These are phyloP conservation scores for Siderastrea radians DNA, from an alignment of 92 coral and sea anemone genomes.

Conservation along the genomic window DNA sequence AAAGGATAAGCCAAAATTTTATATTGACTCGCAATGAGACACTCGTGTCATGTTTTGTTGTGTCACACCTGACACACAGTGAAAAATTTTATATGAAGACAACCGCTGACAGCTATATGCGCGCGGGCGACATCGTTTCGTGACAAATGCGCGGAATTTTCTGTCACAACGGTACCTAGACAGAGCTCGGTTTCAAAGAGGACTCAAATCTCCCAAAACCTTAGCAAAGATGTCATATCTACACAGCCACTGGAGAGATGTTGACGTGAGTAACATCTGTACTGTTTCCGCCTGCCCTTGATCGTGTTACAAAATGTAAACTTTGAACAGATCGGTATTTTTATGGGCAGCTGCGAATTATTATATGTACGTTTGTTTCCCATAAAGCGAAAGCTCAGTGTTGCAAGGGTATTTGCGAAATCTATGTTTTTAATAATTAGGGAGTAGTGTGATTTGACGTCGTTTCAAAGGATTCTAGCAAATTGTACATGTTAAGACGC, in stretches of 20 bases:
- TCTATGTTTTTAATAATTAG: too few species aligned
- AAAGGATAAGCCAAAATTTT: too few species aligned
- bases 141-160: not conserved
- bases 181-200: not conserved
- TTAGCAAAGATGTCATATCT: constrained; percentile 51
- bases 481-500: too few species aligned
- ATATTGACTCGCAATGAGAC: not conserved
- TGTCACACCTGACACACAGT: not conserved
- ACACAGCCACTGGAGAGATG: constrained; percentile 76
- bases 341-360: too few species aligned
- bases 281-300: not conserved
- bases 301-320: too few species aligned
- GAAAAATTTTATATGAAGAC: not conserved
- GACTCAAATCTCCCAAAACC: not conserved
- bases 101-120: not conserved
- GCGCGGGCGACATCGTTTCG: not conserved
- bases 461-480: too few species aligned
- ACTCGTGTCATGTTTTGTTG: not conserved
- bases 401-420: too few species aligned
- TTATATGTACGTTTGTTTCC: too few species aligned
- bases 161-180: too few species aligned
- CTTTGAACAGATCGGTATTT: too few species aligned
- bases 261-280: constrained; percentile 49
- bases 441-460: too few species aligned
- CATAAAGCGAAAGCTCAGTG: too few species aligned